These are phyloP conservation scores for Hesperophylax magnus DNA, from an alignment of 1,140 invertebrate species.

Conservation along the genomic window DNA sequence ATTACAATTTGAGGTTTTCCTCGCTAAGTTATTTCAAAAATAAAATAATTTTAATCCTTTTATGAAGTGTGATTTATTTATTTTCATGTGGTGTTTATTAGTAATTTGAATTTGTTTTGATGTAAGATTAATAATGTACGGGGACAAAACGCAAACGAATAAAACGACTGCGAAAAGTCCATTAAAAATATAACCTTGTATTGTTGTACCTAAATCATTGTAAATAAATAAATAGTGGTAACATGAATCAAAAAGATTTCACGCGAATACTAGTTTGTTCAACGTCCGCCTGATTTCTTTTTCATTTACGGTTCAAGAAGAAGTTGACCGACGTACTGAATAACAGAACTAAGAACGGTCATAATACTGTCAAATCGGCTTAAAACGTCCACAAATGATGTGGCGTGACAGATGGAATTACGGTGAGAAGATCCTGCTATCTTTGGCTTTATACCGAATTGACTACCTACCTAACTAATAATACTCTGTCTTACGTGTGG, in stretches of 20 bases:
- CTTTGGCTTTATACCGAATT: not conserved
- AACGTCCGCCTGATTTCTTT: not conserved
- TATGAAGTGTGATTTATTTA: too few relatives aligned
- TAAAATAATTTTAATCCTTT: too few relatives aligned
- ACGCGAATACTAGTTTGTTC: not conserved
- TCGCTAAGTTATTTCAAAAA: too few relatives aligned
- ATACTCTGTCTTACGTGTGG: slow-evolving; percentile 41
- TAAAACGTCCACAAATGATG: slow-evolving; percentile 48
- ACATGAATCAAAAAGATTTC: not conserved
- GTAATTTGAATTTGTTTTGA: too few relatives aligned
- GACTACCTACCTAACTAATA: slow-evolving; percentile 6
- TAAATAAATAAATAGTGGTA: too few relatives aligned
- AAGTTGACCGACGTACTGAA: not conserved
- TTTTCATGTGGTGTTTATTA: too few relatives aligned
- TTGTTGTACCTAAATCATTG: too few relatives aligned
- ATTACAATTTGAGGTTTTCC: too few relatives aligned
- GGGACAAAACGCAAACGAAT: too few relatives aligned
- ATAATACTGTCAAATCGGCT: slow-evolving; percentile 27
- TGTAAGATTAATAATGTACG: too few relatives aligned
- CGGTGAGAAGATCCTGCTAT: slow-evolving; percentile 36
- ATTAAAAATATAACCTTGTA: too few relatives aligned
- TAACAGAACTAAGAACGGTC: not conserved
- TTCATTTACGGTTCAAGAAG: not conserved
- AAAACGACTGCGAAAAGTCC: too few relatives aligned
- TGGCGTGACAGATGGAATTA: slow-evolving; percentile 48